Percentiles rank a stretch among this genome's conserved stretches.
Evolutionary conservation across 2,797 vertebrate genomes (phyloP).

Genomic region (Xiphorhynchus erythropygius): DNA sequence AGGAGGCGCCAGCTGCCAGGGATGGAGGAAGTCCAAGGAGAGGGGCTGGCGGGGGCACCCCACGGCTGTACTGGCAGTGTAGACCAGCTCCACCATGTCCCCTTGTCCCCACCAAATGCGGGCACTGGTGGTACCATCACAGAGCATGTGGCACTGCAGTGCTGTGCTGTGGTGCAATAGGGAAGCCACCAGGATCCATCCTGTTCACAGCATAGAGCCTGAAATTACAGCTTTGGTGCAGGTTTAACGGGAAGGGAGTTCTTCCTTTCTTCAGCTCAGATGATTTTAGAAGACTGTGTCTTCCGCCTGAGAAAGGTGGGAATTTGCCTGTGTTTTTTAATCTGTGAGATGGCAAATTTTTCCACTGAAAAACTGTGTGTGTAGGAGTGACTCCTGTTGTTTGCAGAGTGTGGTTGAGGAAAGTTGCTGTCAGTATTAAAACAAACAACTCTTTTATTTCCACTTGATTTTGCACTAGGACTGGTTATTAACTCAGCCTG

Average conservation of each 20-base stretch:
- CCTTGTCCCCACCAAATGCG: accelerated
- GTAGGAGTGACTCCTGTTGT: background rate
- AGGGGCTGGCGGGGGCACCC: background rate
- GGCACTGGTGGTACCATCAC: accelerated
- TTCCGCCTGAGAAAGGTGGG: background rate
- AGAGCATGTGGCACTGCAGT: background rate
- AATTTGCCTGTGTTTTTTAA: background rate
- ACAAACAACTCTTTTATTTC: background rate
- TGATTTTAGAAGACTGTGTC: background rate
- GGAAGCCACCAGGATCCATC: background rate
- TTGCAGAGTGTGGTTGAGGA: background rate
- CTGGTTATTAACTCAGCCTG: background rate
- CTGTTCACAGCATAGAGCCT: background rate
- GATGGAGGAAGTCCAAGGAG: background rate
- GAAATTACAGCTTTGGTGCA: background rate
- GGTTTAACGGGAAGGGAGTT: background rate
- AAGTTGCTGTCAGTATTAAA: background rate
- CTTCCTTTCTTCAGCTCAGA: background rate
- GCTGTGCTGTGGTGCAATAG: background rate
- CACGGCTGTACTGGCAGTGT: accelerated
- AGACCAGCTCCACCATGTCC: background rate
- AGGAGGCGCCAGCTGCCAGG: background rate
- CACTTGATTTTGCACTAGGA: background rate
- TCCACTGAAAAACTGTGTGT: background rate
- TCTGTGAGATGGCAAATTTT: background rate